phyloP scores from a whole-genome alignment of 2,888 invertebrate species.

The Plebejus anna region DNA sequence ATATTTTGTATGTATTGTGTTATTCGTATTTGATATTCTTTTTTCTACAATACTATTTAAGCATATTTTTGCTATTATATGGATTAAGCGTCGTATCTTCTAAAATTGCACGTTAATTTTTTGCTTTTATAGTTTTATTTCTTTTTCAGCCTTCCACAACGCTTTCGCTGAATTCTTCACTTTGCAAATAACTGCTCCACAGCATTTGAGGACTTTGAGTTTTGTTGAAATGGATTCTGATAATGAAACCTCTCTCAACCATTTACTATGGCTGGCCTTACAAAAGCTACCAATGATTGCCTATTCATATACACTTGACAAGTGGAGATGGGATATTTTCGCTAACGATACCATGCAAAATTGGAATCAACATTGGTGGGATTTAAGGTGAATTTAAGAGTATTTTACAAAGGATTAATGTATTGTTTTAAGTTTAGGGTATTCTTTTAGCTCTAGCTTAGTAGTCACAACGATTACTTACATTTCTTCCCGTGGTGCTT shows the following conservation, averaged over 20 bases:
- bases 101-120: neutral
- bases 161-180: constrained; percentile 82
- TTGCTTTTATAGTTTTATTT: neutral
- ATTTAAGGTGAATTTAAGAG: constrained; percentile 52
- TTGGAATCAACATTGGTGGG: constrained; percentile 74
- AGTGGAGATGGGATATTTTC: constrained; percentile 72
- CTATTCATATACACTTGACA: constrained; percentile 67
- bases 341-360: constrained; percentile 56
- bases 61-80: too few species aligned
- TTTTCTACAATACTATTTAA: too few species aligned
- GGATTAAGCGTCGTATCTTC: neutral
- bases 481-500: too few species aligned
- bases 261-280: constrained; percentile 66
- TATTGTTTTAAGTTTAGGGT: too few species aligned
- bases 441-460: too few species aligned
- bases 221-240: constrained; percentile 58
- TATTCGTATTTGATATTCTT: too few species aligned
- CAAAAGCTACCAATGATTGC: constrained; percentile 71
- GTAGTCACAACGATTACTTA: too few species aligned
- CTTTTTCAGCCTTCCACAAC: constrained; percentile 79
- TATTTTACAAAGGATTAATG: neutral
- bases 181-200: constrained; percentile 77
- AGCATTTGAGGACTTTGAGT: constrained; percentile 67
- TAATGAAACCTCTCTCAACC: constrained; percentile 60
- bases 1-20: neutral